Conservation (phyloP, 2,113 vertebrate genomes). For the Rhynchomys soricoides region DNA sequence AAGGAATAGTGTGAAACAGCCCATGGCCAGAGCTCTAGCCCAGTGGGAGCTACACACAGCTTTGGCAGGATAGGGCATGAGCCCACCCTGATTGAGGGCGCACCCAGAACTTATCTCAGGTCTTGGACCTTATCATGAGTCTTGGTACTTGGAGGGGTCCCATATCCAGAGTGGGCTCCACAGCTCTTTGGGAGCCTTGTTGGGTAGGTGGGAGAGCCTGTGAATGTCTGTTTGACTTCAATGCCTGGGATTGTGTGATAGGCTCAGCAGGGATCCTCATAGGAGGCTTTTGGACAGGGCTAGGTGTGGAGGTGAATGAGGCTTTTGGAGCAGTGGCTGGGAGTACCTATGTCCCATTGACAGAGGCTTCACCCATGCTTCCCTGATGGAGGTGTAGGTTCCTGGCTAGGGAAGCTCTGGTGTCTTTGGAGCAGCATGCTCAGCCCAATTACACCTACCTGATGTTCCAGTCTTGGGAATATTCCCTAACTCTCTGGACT, state of each 20-base stretch:
- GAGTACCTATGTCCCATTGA: no score
- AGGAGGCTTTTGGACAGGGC: background rate
- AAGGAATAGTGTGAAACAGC: background rate
- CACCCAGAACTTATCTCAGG: no score
- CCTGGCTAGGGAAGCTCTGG: background rate
- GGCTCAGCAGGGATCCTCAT: background rate
- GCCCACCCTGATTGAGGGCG: background rate
- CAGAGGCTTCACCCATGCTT: rapidly evolving
- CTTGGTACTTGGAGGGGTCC: background rate
- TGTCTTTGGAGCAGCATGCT: background rate
- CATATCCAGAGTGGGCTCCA: no score
- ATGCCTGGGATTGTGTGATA: rapidly evolving
- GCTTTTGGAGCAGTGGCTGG: background rate
- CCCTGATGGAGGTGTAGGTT: rapidly evolving
- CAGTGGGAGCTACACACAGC: no score
- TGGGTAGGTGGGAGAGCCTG: background rate
- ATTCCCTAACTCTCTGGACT: background rate
- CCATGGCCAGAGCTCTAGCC: background rate
- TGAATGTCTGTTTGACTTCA: background rate
- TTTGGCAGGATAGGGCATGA: background rate
- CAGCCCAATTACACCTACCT: background rate
- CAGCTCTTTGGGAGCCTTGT: background rate
- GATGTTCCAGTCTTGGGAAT: background rate
- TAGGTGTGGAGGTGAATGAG: background rate
- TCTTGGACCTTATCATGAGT: background rate